Percentiles rank a stretch among this genome's conserved stretches.
phyloP scores from a whole-genome alignment of 2,113 vertebrate species.

The Tupaia tana region DNA sequence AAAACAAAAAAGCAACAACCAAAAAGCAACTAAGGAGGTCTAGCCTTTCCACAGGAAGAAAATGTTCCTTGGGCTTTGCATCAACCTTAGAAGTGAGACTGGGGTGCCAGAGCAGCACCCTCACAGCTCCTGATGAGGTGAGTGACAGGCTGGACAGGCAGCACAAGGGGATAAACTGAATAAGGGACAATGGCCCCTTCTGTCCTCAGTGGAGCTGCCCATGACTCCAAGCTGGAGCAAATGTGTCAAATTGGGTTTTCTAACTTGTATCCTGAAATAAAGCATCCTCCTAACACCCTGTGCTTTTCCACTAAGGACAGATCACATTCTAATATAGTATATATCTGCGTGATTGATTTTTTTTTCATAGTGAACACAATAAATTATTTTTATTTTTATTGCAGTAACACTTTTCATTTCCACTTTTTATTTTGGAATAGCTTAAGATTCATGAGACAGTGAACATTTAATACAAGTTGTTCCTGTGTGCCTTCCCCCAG shows the following conservation, averaged over 20 bases:
- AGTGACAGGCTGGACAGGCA: neutral
- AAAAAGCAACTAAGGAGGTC: neutral
- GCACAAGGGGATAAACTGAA: neutral
- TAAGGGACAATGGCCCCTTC: neutral
- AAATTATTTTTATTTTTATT: neutral
- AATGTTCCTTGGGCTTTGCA: neutral
- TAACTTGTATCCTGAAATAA: neutral
- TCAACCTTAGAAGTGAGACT: neutral
- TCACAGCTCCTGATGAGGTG: neutral
- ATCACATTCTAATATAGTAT: neutral
- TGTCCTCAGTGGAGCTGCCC: fast-evolving
- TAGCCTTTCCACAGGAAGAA: neutral
- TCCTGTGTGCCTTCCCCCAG: neutral
- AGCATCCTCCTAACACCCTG: neutral
- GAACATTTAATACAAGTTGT: neutral
- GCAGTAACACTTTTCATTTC: neutral
- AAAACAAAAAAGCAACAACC: no score
- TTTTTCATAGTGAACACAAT: neutral
- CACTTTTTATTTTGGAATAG: neutral
- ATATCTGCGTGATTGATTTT: neutral
- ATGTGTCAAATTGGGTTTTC: neutral
- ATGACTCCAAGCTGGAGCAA: neutral
- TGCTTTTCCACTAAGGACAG: neutral
- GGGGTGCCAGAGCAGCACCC: neutral
- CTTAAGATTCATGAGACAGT: neutral